Evolutionary conservation across 2,113 vertebrate species (phyloP).

Genomic region (Malaclemys terrapin): DNA sequence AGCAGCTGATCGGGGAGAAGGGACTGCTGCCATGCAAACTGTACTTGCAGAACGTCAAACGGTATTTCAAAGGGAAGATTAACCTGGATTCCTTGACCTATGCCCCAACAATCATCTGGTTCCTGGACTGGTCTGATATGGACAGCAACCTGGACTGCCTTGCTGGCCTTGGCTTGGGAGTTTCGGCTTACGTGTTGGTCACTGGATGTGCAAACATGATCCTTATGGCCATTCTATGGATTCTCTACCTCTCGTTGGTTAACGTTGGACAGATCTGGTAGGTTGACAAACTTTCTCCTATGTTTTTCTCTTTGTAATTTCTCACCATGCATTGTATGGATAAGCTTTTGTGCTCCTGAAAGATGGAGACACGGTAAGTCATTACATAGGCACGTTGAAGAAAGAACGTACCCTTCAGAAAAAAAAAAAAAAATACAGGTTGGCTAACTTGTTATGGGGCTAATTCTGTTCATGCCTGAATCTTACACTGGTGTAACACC

Average conservation of each 20-base stretch:
- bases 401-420: neutral
- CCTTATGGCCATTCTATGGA: slow-evolving; percentile 91
- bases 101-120: slow-evolving; percentile 89
- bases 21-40: slow-evolving; percentile 88
- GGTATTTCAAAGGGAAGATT: slow-evolving; percentile 85
- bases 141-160: slow-evolving; percentile 87
- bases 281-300: slow-evolving; percentile 38
- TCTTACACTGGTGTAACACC: accelerated
- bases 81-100: slow-evolving; percentile 83
- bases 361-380: neutral
- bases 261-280: slow-evolving; percentile 96
- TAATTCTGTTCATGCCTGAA: neutral
- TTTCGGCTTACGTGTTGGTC: slow-evolving; percentile 86
- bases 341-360: accelerated
- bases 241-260: slow-evolving; percentile 93
- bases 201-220: slow-evolving; percentile 92
- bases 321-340: accelerated
- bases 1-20: slow-evolving; percentile 90
- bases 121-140: slow-evolving; percentile 92
- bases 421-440: neutral
- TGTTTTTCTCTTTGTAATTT: neutral
- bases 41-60: slow-evolving; percentile 87
- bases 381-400: accelerated
- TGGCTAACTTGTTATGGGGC: neutral
- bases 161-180: slow-evolving; percentile 83